Conservation (phyloP, 2,797 vertebrate genomes). For the Phoeniculus purpureus region DNA sequence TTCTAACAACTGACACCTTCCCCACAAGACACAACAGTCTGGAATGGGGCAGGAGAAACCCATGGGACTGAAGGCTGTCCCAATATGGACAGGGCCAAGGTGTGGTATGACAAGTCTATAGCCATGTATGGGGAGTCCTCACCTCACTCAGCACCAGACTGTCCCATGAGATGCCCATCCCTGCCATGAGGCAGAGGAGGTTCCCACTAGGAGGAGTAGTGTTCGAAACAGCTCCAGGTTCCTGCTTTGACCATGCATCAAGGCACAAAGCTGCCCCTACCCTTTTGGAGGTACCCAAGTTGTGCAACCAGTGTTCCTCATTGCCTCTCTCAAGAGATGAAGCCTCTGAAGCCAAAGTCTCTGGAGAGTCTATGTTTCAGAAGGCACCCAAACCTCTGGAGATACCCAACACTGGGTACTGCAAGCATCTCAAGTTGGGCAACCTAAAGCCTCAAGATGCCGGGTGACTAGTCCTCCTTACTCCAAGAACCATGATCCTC, state of each 20-base stretch:
- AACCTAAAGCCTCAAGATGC: not conserved
- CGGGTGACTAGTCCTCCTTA: not conserved
- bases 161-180: not conserved
- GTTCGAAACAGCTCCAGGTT: not conserved
- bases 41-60: not conserved
- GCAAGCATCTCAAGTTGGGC: not conserved
- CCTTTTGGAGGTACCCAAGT: not conserved
- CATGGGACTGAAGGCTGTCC: not conserved
- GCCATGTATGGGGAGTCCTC: accelerated
- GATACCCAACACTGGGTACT: not conserved
- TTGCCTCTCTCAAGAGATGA: not conserved
- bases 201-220: not conserved
- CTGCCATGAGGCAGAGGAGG: not conserved
- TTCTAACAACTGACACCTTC: not conserved
- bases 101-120: not conserved
- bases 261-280: not conserved
- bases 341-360: not conserved
- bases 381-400: constrained; percentile 35
- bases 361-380: accelerated
- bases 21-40: accelerated
- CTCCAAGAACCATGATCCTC: not conserved
- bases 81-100: not conserved
- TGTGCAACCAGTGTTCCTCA: not conserved
- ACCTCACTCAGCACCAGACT: not conserved
- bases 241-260: not conserved